Percentiles rank a stretch among this genome's conserved stretches.
Conservation (phyloP, 2,888 invertebrate species). For the Drosophila emarginata region DNA sequence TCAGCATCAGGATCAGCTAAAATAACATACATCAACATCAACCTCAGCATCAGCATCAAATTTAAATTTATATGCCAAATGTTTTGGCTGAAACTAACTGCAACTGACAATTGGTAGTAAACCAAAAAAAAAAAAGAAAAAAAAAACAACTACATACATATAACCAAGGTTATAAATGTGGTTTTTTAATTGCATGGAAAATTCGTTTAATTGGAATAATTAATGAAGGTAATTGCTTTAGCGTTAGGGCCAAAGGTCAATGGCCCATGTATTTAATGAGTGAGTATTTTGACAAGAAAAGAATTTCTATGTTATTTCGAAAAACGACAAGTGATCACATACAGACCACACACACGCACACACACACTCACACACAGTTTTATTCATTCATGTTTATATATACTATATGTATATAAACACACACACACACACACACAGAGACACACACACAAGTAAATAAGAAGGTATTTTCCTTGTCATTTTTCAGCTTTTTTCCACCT, state of each 20-base stretch:
- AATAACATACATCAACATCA: neutral
- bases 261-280: too few relatives aligned
- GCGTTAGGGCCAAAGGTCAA: too few relatives aligned
- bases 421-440: neutral
- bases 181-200: too few relatives aligned
- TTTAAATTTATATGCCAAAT: conserved; percentile 41
- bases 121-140: neutral
- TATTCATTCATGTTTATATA: neutral
- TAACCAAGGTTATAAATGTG: too few relatives aligned
- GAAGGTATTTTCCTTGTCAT: neutral
- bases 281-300: too few relatives aligned
- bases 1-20: conserved; percentile 22
- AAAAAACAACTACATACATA: too few relatives aligned
- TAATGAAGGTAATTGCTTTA: too few relatives aligned
- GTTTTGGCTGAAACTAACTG: conserved; percentile 13
- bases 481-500: conserved; percentile 19
- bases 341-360: neutral
- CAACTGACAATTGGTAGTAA: conserved; percentile 23
- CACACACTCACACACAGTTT: neutral
- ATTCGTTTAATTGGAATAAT: too few relatives aligned
- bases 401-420: conserved; percentile 9
- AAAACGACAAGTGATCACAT: too few relatives aligned
- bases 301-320: too few relatives aligned
- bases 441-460: neutral
- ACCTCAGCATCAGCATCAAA: conserved; percentile 22